phyloP scores from a whole-genome alignment of 2,113 vertebrate species.

The Xiphophorus couchianus region DNA sequence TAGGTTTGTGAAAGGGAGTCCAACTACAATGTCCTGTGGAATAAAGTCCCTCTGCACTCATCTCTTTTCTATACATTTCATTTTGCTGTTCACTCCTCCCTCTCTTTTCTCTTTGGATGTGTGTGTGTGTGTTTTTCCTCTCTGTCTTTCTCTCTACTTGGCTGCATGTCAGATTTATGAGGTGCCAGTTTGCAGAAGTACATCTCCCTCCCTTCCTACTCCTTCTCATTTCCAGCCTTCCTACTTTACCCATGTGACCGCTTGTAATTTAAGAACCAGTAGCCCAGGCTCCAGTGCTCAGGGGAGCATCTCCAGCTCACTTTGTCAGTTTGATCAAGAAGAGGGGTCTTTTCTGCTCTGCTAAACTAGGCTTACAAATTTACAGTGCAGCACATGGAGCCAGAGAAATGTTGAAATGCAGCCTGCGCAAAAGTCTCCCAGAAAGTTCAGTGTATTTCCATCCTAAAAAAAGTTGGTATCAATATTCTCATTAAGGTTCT shows the following conservation, averaged over 20 bases:
- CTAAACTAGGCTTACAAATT: constrained; percentile 50
- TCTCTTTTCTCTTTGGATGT: constrained; percentile 9
- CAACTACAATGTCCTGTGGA: constrained; percentile 45
- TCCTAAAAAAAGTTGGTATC: neutral
- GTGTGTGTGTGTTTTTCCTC: neutral
- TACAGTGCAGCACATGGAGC: constrained; percentile 10
- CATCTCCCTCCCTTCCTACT: constrained; percentile 26
- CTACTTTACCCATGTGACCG: constrained; percentile 61
- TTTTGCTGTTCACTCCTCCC: constrained; percentile 41
- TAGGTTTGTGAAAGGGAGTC: constrained; percentile 51
- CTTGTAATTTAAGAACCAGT: constrained; percentile 70
- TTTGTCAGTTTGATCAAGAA: constrained; percentile 59
- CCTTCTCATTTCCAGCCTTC: constrained; percentile 47
- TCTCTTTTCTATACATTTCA: constrained; percentile 42
- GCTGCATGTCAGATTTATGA: constrained; percentile 80
- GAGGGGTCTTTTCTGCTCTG: constrained; percentile 35
- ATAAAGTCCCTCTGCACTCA: constrained; percentile 23
- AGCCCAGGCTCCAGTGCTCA: constrained; percentile 40
- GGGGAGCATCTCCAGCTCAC: constrained; percentile 46
- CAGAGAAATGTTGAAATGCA: constrained; percentile 33
- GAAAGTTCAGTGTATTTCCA: constrained; percentile 8
- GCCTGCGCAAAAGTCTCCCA: neutral
- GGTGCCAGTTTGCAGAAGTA: constrained; percentile 63
- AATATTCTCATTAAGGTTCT: neutral
- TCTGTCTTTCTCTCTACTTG: constrained; percentile 51